These are phyloP conservation scores for Dendroctonus ponderosae DNA, from an alignment of 1,140 invertebrate genomes.

Conservation along the genomic window DNA sequence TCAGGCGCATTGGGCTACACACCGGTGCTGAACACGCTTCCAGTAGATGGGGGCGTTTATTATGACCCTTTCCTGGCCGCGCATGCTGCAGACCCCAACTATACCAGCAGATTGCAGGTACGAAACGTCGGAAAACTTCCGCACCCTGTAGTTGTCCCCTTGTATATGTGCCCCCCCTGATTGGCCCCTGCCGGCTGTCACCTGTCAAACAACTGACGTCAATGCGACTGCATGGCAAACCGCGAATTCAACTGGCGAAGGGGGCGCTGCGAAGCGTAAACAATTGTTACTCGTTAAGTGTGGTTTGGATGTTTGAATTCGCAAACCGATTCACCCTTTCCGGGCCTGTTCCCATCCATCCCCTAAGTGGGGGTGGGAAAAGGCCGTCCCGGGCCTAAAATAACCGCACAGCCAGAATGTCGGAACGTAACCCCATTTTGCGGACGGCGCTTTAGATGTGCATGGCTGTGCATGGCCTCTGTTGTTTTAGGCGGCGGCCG, in stretches of 20 bases:
- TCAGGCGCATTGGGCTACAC: slow-evolving; percentile 68
- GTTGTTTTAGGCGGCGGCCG: slow-evolving; percentile 65
- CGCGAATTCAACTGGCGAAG: too few relatives aligned
- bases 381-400: too few relatives aligned
- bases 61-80: slow-evolving; percentile 94
- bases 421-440: slow-evolving; percentile 4
- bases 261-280: too few relatives aligned
- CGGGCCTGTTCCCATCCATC: too few relatives aligned
- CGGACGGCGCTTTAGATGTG: slow-evolving; percentile 48
- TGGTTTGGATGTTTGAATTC: too few relatives aligned
- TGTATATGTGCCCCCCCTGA: neutral
- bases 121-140: neutral
- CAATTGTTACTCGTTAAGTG: too few relatives aligned
- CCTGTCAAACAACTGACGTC: too few relatives aligned
- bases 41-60: slow-evolving; percentile 72
- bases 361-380: too few relatives aligned
- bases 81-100: slow-evolving; percentile 81
- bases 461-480: slow-evolving; percentile 55
- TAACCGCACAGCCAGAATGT: too few relatives aligned
- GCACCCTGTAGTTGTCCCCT: neutral
- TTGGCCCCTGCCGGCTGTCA: too few relatives aligned
- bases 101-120: slow-evolving; percentile 81
- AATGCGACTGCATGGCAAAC: too few relatives aligned
- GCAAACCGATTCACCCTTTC: too few relatives aligned
- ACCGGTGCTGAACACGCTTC: slow-evolving; percentile 54